Base-by-base conservation (phyloP, 2,888 invertebrate species). In the Sphaerophoria taeniata region DNA sequence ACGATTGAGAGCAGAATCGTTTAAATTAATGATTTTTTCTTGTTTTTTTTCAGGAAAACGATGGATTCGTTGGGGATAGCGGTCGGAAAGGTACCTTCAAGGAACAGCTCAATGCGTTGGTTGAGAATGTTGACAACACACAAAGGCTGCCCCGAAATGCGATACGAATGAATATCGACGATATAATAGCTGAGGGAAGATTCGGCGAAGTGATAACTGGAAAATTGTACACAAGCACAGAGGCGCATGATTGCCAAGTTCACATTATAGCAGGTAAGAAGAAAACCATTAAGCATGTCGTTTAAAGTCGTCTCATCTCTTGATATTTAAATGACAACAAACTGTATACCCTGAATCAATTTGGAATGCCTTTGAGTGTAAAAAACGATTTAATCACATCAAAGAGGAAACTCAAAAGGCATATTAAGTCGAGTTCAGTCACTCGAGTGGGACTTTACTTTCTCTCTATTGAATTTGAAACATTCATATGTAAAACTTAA, bases 121-220 rank as follows among this genome's bases (percentile, higher is more conserved):
- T 92, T 0, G 90, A 94, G 92, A 90, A 93, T 93, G 6, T 94
- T 92, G 93, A 94, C 91, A 83, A 93, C 6, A 84, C 88, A 31
- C 89, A 90, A 47, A 89, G 89, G 45, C 82, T 95, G 89, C 95
- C 96, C 0, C 93, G 95, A 86, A 96, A 95, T 89, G 93, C 94
- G 61, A 91, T 97, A 84, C 95, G 95, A 55, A 93, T 97, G 67
- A 95, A 96, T 89, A 94, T 94, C 3, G 94, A 94, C 65, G 94
- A 95, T 89, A 92, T 96, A 31, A 92, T 96, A 53, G 96, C 96
- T 0, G 93, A 95, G 9, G 97, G 97, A 34, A 94, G 94, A 89
- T 97, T 95, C 91, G 97, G 97, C 0, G 95, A 95, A 87, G 95
- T 97, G 39, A 95, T 96, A 16, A 94, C 94, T 88, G 97, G 96